A percentile compares a stretch with the other conserved stretches of the same genome.
These are phyloP conservation scores for Heliocidaris erythrogramma DNA, from an alignment of 35 echinoderm and acorn worm species.

Conservation along the genomic window DNA sequence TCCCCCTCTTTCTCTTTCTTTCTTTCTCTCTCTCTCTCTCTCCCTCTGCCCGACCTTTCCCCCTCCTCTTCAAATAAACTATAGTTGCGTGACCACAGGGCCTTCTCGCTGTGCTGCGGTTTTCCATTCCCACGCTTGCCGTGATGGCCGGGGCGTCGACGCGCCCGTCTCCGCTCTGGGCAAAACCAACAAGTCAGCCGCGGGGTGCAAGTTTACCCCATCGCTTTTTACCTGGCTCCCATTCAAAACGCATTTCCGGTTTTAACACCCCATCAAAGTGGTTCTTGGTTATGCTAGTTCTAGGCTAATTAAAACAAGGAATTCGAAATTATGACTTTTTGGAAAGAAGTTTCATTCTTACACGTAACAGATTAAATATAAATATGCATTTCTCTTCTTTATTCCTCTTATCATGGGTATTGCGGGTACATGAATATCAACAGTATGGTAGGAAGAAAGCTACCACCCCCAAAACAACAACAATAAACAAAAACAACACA, in stretches of 20 bases:
- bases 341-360: no score
- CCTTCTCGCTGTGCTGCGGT: constrained; percentile 5
- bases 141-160: constrained; percentile 5
- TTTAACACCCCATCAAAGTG: neutral
- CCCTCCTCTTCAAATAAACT: neutral
- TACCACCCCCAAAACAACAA: no score
- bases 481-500: no score
- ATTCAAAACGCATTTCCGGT: constrained; percentile 2
- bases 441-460: no score
- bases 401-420: no score
- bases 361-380: no score
- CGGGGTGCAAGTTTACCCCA: neutral
- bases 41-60: neutral
- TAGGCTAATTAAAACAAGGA: constrained; percentile 3
- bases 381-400: no score
- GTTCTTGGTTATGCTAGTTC: neutral
- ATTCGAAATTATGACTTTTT: neutral
- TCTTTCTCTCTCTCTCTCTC: neutral
- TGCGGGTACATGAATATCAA: no score
- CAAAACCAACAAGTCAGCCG: constrained; percentile 6
- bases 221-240: neutral
- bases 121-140: neutral
- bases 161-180: neutral
- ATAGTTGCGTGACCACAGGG: neutral
- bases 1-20: neutral